phyloP scores from a whole-genome alignment of 2,888 invertebrate genomes.

The Tachystola acroxantha region DNA sequence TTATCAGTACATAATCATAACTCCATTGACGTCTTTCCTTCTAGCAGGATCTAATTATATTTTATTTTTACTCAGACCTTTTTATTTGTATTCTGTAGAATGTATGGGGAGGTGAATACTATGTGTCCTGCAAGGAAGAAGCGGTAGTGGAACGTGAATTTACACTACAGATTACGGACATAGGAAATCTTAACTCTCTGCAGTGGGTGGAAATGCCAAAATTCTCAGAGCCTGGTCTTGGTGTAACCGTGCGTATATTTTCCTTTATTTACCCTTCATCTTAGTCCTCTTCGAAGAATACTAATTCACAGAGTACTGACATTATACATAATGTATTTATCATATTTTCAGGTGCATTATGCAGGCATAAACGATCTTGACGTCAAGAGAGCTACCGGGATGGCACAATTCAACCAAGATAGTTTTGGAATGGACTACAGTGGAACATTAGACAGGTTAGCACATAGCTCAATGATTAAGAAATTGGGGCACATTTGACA shows the following conservation, averaged over 20 bases:
- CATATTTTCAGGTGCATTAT: conserved; percentile 17
- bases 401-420: conserved; percentile 11
- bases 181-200: conserved; percentile 34
- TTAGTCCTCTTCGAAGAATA: no score
- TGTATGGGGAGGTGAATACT: conserved; percentile 32
- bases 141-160: conserved; percentile 9
- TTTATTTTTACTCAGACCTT: no score
- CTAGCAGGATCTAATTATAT: no score
- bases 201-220: conserved; percentile 31
- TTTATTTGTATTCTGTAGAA: no score
- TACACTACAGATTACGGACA: conserved; percentile 18
- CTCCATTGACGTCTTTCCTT: no score
- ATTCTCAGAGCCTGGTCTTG: conserved; percentile 19
- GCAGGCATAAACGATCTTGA: conserved; percentile 27
- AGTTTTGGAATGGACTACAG: conserved; percentile 46
- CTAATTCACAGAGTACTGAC: no score
- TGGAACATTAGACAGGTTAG: conserved; percentile 37
- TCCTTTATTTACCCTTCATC: no score
- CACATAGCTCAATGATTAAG: no score
- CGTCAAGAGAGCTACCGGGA: conserved; percentile 27
- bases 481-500: no score
- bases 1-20: no score
- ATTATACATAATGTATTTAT: no score
- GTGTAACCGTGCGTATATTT: conserved; percentile 31
- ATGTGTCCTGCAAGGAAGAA: conserved; percentile 19